Percentiles rank a stretch among this genome's conserved stretches.
Conservation (phyloP, 2,888 invertebrate genomes). For the Eucera pruinosa region DNA sequence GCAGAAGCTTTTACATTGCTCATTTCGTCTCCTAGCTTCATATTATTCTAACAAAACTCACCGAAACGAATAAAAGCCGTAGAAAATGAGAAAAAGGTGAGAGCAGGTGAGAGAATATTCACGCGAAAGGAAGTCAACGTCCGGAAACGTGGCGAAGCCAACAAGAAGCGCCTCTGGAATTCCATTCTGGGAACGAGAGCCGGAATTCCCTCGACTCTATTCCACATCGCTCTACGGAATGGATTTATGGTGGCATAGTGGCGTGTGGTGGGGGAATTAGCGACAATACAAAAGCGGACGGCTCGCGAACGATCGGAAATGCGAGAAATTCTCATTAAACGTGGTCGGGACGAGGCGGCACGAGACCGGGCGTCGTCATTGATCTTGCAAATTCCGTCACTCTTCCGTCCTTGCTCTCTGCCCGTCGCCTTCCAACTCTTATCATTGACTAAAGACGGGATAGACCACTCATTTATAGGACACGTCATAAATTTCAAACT, state of each 20-base stretch:
- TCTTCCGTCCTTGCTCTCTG: slow-evolving; percentile 57
- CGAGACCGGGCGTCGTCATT: slow-evolving; percentile 55
- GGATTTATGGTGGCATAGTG: slow-evolving; percentile 37
- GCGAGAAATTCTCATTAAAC: slow-evolving; percentile 79
- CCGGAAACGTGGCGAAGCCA: slow-evolving; percentile 8
- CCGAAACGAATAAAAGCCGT: background rate
- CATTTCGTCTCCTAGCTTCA: too few species aligned
- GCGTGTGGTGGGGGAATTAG: slow-evolving; percentile 36
- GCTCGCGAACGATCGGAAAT: slow-evolving; percentile 66
- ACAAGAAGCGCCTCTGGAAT: slow-evolving; percentile 18
- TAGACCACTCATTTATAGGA: too few species aligned
- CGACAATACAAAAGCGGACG: slow-evolving; percentile 52
- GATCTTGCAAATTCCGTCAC: slow-evolving; percentile 66
- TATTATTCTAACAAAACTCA: too few species aligned
- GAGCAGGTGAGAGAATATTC: background rate
- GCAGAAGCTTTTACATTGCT: too few species aligned
- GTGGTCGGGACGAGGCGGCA: slow-evolving; percentile 1
- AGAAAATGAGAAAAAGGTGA: background rate
- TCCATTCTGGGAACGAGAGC: slow-evolving; percentile 11
- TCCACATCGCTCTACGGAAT: slow-evolving; percentile 25
- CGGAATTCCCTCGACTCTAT: slow-evolving; percentile 35
- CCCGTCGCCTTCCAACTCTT: slow-evolving; percentile 12
- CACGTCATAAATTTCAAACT: too few species aligned
- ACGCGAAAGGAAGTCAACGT: slow-evolving; percentile 3
- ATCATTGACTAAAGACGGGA: too few species aligned